These are phyloP conservation scores for Melanocharis versteri DNA, from an alignment of 2,113 vertebrate species.

Conservation along the genomic window DNA sequence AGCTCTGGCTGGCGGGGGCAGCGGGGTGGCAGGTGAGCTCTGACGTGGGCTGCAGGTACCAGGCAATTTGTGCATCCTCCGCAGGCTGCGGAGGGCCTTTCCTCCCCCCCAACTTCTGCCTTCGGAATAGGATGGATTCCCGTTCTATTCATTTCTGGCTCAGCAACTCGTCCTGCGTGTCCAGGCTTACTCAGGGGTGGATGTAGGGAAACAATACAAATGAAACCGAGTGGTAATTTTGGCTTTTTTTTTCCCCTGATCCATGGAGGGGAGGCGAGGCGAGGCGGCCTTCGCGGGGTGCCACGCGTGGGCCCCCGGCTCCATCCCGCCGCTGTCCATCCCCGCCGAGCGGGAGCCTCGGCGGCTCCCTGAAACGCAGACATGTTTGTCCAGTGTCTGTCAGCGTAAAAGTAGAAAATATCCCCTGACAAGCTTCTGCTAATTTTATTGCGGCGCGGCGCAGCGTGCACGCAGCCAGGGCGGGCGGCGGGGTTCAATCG, in stretches of 20 bases:
- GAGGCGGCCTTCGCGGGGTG: neutral
- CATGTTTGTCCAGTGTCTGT: slow-evolving; percentile 69
- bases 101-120: neutral
- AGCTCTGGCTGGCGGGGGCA: neutral
- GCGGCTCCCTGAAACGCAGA: slow-evolving; percentile 49
- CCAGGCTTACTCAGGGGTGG: neutral
- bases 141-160: neutral
- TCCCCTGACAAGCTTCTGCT: slow-evolving; percentile 79
- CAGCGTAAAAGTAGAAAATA: slow-evolving; percentile 69
- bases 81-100: neutral
- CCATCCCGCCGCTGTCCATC: neutral
- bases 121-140: neutral
- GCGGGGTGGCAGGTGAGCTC: slow-evolving; percentile 2
- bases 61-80: neutral
- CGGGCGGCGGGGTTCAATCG: slow-evolving; percentile 73
- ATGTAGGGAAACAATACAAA: neutral
- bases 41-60: neutral
- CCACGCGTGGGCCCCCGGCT: neutral
- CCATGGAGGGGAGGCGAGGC: neutral
- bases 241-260: neutral
- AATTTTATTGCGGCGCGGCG: slow-evolving; percentile 75
- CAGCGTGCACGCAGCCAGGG: slow-evolving; percentile 63
- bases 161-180: neutral
- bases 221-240: neutral
- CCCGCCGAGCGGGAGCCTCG: slow-evolving; percentile 34